phyloP scores from a whole-genome alignment of 2,113 vertebrate genomes.

The Holacanthus passer region DNA sequence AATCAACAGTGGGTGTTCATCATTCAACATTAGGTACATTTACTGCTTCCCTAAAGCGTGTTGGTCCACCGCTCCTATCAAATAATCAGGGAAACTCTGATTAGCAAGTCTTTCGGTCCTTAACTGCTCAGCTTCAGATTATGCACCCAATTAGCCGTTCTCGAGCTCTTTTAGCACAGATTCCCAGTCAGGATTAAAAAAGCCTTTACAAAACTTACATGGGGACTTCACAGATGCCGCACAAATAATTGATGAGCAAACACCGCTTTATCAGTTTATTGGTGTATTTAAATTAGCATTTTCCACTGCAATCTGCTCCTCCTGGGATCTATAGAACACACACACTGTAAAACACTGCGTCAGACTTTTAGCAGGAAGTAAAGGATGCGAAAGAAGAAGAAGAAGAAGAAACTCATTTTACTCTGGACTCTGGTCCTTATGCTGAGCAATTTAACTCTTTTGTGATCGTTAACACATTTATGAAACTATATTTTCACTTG shows the following conservation, averaged over 20 bases:
- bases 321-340: slow-evolving; percentile 33
- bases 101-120: slow-evolving; percentile 44
- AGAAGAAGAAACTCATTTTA: no score
- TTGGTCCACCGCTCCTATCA: neutral
- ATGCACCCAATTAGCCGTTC: slow-evolving; percentile 56
- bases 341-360: slow-evolving; percentile 11
- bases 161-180: slow-evolving; percentile 45
- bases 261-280: slow-evolving; percentile 59
- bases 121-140: slow-evolving; percentile 47
- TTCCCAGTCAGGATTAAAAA: slow-evolving; percentile 50
- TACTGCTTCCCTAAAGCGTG: neutral
- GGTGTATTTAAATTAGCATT: slow-evolving; percentile 60
- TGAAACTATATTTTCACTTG: neutral
- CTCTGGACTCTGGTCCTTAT: neutral
- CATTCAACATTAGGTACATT: neutral
- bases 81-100: slow-evolving; percentile 29
- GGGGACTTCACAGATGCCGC: slow-evolving; percentile 65
- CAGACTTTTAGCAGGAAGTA: slow-evolving; percentile 22
- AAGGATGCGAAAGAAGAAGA: neutral
- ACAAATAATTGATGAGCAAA: slow-evolving; percentile 78
- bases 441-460: neutral
- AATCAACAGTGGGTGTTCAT: slow-evolving; percentile 1
- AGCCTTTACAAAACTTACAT: slow-evolving; percentile 57
- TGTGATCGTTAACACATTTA: neutral
- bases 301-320: slow-evolving; percentile 44